Evolutionary conservation across 1,140 invertebrate genomes (phyloP).

Genomic region (Conopomorpha cramerella): DNA sequence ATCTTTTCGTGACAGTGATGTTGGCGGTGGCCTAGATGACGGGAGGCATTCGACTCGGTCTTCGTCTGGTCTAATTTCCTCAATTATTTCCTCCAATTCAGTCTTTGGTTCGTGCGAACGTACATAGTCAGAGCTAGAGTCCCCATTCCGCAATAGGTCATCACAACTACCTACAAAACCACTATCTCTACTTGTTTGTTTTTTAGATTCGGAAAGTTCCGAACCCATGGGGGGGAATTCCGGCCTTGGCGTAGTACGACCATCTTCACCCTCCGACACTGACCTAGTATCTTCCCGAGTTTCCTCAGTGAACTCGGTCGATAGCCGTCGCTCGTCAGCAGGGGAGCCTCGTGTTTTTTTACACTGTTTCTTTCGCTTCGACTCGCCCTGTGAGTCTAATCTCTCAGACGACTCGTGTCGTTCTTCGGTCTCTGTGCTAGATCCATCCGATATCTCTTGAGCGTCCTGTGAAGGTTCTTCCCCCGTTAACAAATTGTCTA

Average conservation of each 20-base stretch:
- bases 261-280: slow-evolving; percentile 65
- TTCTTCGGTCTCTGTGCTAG: slow-evolving; percentile 77
- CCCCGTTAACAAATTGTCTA: slow-evolving; percentile 73
- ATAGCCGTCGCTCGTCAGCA: slow-evolving; percentile 56
- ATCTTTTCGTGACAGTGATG: slow-evolving; percentile 76
- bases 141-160: slow-evolving; percentile 73
- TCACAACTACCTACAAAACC: slow-evolving; percentile 88
- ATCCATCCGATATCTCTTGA: slow-evolving; percentile 68
- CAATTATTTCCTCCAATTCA: slow-evolving; percentile 63
- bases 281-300: slow-evolving; percentile 65
- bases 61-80: slow-evolving; percentile 56
- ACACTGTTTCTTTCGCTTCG: slow-evolving; percentile 78
- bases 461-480: slow-evolving; percentile 59
- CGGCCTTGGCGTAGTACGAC: slow-evolving; percentile 66
- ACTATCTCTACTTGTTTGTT: slow-evolving; percentile 83
- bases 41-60: slow-evolving; percentile 46
- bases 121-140: slow-evolving; percentile 57
- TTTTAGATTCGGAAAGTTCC: slow-evolving; percentile 62
- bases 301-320: slow-evolving; percentile 47
- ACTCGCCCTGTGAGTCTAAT: slow-evolving; percentile 76
- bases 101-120: slow-evolving; percentile 57
- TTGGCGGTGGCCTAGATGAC: slow-evolving; percentile 48
- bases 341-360: slow-evolving; percentile 66
- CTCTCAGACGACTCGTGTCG: slow-evolving; percentile 74
- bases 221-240: slow-evolving; percentile 59